These are phyloP conservation scores for Druon quercuslanigerum DNA, from an alignment of 1,140 invertebrate species.

Conservation along the genomic window DNA sequence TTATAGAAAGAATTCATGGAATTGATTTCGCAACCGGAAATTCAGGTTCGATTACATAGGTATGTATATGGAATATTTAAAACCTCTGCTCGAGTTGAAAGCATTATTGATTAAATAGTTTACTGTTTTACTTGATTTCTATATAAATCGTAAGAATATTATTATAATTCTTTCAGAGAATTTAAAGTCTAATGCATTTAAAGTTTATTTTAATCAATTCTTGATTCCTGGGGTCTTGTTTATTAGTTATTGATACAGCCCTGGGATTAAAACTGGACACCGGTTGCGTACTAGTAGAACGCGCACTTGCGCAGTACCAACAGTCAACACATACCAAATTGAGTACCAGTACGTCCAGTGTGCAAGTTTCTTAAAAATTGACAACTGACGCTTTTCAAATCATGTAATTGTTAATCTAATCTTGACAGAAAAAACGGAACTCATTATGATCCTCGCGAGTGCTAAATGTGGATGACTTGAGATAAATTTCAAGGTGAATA, in stretches of 20 bases:
- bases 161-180: too few species aligned
- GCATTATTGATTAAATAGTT: too few species aligned
- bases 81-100: too few species aligned
- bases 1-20: too few species aligned
- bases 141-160: too few species aligned
- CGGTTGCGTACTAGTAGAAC: conserved; percentile 10
- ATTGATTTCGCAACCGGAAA: too few species aligned
- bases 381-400: neutral
- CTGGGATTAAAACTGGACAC: neutral
- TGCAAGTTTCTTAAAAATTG: conserved; percentile 6
- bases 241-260: conserved; percentile 4
- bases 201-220: neutral
- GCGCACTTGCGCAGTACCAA: neutral
- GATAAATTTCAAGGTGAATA: conserved; percentile 17
- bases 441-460: neutral
- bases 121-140: too few species aligned
- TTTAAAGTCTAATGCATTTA: too few species aligned
- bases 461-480: neutral
- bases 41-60: too few species aligned
- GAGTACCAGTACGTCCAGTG: neutral
- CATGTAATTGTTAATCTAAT: neutral
- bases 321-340: neutral
- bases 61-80: too few species aligned
- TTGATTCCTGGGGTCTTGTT: neutral
- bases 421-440: neutral